A percentile compares a stretch with the other conserved stretches of the same genome.
phyloP scores from a whole-genome alignment of 2,888 invertebrate species.

The Acheta domesticus region DNA sequence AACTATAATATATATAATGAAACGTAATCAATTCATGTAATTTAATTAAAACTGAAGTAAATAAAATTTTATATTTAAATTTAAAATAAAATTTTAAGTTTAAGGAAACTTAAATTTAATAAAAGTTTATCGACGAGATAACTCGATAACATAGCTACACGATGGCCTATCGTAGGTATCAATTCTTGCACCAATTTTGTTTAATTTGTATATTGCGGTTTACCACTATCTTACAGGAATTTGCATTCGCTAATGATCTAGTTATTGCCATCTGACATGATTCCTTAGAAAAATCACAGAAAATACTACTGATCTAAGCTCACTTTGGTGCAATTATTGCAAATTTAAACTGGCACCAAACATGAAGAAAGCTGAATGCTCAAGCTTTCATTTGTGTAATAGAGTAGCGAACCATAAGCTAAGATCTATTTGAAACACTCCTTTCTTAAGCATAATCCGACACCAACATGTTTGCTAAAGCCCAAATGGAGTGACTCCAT shows the following conservation, averaged over 20 bases:
- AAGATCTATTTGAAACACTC: no score
- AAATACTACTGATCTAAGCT: not conserved
- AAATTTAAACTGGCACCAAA: not conserved
- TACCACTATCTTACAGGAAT: not conserved
- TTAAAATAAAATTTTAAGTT: no score
- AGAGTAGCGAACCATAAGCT: not conserved
- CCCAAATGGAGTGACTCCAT: no score
- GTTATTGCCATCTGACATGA: not conserved
- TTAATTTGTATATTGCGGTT: not conserved
- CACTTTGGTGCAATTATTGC: not conserved
- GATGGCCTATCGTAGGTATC: not conserved
- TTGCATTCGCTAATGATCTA: not conserved
- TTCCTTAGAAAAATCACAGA: not conserved
- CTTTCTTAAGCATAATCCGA: no score
- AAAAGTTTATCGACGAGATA: no score
- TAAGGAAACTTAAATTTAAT: no score
- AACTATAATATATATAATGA: no score
- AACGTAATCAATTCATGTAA: no score
- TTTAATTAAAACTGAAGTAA: no score
- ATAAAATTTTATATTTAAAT: no score
- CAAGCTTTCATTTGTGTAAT: not conserved
- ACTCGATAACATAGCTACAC: not conserved
- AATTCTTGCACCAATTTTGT: not conserved
- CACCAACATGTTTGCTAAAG: no score
- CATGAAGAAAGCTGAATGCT: not conserved